phyloP scores from a whole-genome alignment of 2,113 vertebrate species.

The Ornithorhynchus anatinus region DNA sequence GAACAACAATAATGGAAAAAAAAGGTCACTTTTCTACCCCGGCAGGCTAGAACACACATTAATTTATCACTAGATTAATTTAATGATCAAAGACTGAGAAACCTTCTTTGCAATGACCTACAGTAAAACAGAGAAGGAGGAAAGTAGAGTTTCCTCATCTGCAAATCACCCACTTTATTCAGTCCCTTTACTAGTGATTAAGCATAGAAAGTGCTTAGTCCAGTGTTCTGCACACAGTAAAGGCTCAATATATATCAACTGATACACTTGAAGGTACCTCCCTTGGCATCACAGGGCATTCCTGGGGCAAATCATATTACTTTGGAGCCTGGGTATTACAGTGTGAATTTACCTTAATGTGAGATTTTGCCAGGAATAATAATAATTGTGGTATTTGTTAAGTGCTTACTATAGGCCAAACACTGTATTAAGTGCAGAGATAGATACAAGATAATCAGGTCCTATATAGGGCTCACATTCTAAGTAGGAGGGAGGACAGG shows the following conservation, averaged over 20 bases:
- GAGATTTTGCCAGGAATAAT: no score
- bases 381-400: no score
- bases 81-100: slow-evolving; percentile 51
- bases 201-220: no score
- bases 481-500: no score
- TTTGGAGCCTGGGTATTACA: no score
- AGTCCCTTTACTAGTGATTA: no score
- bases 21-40: slow-evolving; percentile 54
- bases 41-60: slow-evolving; percentile 34
- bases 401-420: no score
- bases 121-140: not conserved
- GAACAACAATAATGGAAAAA: slow-evolving; percentile 15
- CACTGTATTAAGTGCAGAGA: no score
- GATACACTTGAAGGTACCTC: accelerated
- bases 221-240: no score
- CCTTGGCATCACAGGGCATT: not conserved
- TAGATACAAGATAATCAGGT: no score
- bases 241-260: accelerated
- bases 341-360: no score
- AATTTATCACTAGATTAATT: slow-evolving; percentile 61
- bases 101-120: slow-evolving; percentile 22
- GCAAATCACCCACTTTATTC: accelerated
- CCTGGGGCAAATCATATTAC: accelerated
- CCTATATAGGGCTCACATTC: no score
- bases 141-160: not conserved